Evolutionary conservation across 2,113 vertebrate species (phyloP).

Genomic region (Hippocampus abdominalis): DNA sequence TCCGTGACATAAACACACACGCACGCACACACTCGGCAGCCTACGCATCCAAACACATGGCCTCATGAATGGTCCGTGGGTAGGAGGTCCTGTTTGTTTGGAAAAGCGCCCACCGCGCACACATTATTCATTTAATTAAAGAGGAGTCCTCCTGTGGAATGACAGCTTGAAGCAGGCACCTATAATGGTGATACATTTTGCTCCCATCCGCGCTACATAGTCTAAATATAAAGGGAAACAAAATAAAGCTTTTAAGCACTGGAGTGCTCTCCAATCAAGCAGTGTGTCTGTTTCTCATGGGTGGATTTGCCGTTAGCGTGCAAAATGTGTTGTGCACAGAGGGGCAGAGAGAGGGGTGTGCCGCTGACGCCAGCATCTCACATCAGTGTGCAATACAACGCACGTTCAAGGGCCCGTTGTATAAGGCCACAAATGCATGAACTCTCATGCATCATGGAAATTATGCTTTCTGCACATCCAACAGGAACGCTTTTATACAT

Average conservation of each 20-base stretch:
- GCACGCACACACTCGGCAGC: constrained; percentile 16
- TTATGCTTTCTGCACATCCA: too few relatives aligned
- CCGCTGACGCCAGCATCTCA: constrained; percentile 29
- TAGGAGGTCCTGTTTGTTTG: constrained; percentile 53
- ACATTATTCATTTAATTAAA: constrained; percentile 44
- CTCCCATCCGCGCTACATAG: constrained; percentile 26
- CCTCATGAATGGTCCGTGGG: constrained; percentile 64
- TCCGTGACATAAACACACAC: constrained; percentile 18
- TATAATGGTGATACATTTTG: constrained; percentile 49
- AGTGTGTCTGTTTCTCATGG: constrained; percentile 48
- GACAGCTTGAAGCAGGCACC: constrained; percentile 41
- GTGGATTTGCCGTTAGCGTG: constrained; percentile 42
- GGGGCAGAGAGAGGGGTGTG: constrained; percentile 32
- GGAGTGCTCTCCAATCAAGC: constrained; percentile 65
- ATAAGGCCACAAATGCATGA: constrained; percentile 24
- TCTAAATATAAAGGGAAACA: constrained; percentile 61
- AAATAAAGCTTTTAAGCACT: constrained; percentile 62
- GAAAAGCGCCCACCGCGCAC: constrained; percentile 33
- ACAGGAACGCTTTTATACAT: too few relatives aligned
- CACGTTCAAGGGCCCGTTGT: constrained; percentile 41
- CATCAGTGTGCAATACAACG: constrained; percentile 19
- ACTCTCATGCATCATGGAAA: not conserved
- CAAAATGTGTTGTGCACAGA: constrained; percentile 58
- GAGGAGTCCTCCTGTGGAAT: constrained; percentile 54
- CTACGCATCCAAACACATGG: constrained; percentile 31